Evolutionary conservation across 2,113 vertebrate species (phyloP).

Genomic region (Zapus hudsonius): DNA sequence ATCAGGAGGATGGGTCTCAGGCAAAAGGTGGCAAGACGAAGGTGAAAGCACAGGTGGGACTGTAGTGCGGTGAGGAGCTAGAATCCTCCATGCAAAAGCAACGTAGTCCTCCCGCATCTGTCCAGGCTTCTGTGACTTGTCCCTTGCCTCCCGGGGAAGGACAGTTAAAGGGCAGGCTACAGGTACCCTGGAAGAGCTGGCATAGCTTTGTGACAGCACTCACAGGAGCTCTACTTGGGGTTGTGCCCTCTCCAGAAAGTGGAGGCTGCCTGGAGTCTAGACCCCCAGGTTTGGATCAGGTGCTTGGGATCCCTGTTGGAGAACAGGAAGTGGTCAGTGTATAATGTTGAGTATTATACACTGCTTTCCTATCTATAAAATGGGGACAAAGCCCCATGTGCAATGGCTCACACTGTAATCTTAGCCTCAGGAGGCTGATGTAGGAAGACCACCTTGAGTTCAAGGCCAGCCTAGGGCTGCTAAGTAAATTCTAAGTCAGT

Average conservation of each 20-base stretch:
- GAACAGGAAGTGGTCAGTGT: neutral
- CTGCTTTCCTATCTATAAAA: neutral
- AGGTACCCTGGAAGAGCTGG: neutral
- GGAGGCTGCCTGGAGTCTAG: rapidly evolving
- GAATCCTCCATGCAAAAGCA: neutral
- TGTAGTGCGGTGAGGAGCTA: rapidly evolving
- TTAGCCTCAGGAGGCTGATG: too few species aligned
- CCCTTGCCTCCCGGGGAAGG: rapidly evolving
- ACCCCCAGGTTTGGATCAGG: rapidly evolving
- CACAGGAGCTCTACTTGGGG: neutral
- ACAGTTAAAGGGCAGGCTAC: rapidly evolving
- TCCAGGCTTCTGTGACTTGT: neutral
- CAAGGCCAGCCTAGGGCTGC: too few species aligned
- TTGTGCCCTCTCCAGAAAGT: too few species aligned
- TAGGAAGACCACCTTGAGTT: too few species aligned
- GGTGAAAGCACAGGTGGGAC: rapidly evolving
- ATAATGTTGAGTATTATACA: neutral
- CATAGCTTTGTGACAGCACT: neutral
- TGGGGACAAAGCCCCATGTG: too few species aligned
- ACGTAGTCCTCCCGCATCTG: rapidly evolving
- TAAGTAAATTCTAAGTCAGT: too few species aligned
- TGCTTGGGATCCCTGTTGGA: neutral
- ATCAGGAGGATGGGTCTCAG: too few species aligned
- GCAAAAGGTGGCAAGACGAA: neutral
- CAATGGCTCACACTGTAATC: too few species aligned